Conservation (phyloP, 1,140 invertebrate genomes). For the Lordiphosa stackelbergi region DNA sequence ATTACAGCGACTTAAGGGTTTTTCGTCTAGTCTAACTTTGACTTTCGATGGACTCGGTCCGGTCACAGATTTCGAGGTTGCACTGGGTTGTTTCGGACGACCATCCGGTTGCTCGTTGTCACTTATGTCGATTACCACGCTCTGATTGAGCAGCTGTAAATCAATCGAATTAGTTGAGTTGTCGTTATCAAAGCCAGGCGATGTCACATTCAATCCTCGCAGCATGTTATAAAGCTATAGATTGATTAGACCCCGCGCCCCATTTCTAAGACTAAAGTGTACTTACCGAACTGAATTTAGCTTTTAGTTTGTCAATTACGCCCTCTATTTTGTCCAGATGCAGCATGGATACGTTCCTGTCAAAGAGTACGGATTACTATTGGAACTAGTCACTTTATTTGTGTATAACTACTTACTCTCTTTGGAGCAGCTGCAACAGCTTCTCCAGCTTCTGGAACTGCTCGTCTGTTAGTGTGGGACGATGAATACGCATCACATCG, state of each 20-base stretch:
- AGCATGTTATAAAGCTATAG: no score
- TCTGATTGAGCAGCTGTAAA: slow-evolving; percentile 11
- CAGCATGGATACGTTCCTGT: slow-evolving; percentile 3
- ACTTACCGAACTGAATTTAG: slow-evolving; percentile 39
- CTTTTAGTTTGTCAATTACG: slow-evolving; percentile 31
- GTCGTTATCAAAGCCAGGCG: no score
- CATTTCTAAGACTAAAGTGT: no score
- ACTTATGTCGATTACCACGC: slow-evolving; percentile 15
- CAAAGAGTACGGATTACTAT: neutral
- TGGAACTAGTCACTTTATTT: no score
- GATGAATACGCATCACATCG: slow-evolving; percentile 13
- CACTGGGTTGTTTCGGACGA: no score
- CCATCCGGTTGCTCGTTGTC: neutral
- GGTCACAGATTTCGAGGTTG: no score
- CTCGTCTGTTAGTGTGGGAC: slow-evolving; percentile 6
- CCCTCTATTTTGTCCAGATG: slow-evolving; percentile 34
- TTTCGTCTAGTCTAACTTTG: no score
- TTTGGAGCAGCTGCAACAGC: slow-evolving; percentile 22
- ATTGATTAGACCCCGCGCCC: no score
- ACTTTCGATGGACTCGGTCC: no score
- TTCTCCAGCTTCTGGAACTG: slow-evolving; percentile 24
- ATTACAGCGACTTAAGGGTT: no score
- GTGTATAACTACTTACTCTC: slow-evolving; percentile 36
- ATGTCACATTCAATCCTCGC: no score
- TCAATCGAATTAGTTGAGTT: slow-evolving; percentile 1